These are phyloP conservation scores for Cossypha polioptera DNA, from an alignment of 2,797 vertebrate genomes.

Conservation along the genomic window DNA sequence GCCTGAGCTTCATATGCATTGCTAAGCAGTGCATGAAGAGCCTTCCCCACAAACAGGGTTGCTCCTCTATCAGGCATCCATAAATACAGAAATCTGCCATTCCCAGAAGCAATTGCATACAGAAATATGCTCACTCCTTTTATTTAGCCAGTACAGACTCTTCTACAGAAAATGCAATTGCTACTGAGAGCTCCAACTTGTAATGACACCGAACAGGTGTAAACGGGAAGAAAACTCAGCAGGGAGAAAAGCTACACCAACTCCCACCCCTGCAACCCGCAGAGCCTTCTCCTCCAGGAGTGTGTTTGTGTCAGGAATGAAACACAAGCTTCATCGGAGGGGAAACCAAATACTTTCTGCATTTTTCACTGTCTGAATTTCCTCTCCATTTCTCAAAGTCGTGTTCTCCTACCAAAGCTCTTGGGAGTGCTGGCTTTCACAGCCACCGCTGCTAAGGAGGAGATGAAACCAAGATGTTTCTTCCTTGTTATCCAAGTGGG, in stretches of 20 bases:
- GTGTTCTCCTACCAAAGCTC: neutral
- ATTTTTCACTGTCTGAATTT: neutral
- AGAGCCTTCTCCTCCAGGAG: neutral
- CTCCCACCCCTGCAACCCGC: neutral
- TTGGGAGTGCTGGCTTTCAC: neutral
- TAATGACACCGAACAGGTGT: neutral
- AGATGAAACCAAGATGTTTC: neutral
- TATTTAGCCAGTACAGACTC: neutral
- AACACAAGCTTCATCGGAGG: neutral
- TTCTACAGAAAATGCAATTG: neutral
- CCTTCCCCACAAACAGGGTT: neutral
- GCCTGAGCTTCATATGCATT: slow-evolving; percentile 2
- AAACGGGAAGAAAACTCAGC: neutral
- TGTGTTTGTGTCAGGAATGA: neutral
- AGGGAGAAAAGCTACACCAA: neutral
- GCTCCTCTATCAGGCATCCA: neutral
- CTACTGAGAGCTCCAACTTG: neutral
- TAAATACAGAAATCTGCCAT: slow-evolving; percentile 26
- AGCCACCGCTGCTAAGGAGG: neutral
- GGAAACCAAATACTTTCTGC: neutral
- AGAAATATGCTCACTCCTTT: neutral
- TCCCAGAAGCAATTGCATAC: slow-evolving; percentile 3
- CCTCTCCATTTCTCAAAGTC: neutral
- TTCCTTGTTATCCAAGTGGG: neutral
- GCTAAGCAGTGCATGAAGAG: slow-evolving; percentile 36